phyloP scores from a whole-genome alignment of 2,888 invertebrate species.

The Scaptomyza flava region DNA sequence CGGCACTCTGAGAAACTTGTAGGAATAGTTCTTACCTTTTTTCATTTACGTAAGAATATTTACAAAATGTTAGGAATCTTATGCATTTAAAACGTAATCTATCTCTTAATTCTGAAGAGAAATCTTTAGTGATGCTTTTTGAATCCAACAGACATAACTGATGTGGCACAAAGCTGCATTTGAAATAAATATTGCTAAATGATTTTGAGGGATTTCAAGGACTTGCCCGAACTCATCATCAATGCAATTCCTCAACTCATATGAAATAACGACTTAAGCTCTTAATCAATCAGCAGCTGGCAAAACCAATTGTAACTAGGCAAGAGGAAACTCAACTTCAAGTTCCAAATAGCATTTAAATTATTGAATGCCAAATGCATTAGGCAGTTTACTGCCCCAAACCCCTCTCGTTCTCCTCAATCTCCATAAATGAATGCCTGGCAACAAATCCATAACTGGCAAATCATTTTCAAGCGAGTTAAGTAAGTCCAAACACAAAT shows the following conservation, averaged over 20 bases:
- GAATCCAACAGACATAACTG: neutral
- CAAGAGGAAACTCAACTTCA: slow-evolving; percentile 16
- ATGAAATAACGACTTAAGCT: slow-evolving; percentile 48
- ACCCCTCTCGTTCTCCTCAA: neutral
- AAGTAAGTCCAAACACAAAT: slow-evolving; percentile 55
- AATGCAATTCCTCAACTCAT: slow-evolving; percentile 44
- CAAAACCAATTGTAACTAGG: slow-evolving; percentile 66
- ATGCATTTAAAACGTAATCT: neutral
- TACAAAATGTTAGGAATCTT: too few relatives aligned
- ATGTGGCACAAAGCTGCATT: neutral
- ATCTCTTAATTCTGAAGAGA: neutral
- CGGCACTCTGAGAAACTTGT: neutral
- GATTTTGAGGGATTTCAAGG: slow-evolving; percentile 29
- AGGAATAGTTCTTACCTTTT: neutral
- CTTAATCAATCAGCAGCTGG: slow-evolving; percentile 76
- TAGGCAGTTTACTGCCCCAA: slow-evolving; percentile 43
- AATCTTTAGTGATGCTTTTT: neutral
- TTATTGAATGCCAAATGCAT: slow-evolving; percentile 71
- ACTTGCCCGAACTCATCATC: slow-evolving; percentile 25
- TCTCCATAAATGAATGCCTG: slow-evolving; percentile 5
- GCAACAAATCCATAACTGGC: slow-evolving; percentile 62
- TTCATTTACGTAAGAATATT: too few relatives aligned
- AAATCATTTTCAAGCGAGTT: slow-evolving; percentile 68
- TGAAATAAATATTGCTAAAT: slow-evolving; percentile 5
- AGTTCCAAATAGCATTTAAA: slow-evolving; percentile 51